Conservation (phyloP, 2,888 invertebrate genomes). For the Drosophila colorata region DNA sequence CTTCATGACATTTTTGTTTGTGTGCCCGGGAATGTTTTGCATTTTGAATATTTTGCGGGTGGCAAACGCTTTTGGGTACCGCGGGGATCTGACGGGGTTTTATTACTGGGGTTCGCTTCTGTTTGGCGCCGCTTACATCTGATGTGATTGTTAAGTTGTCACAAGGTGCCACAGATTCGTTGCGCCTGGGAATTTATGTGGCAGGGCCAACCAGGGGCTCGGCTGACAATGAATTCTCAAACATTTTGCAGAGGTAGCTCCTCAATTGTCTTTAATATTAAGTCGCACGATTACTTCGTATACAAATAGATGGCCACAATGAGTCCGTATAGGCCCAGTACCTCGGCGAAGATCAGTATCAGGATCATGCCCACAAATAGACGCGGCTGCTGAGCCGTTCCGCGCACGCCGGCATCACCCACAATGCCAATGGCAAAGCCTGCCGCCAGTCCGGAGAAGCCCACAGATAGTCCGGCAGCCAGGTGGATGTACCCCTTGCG, state of each 20-base stretch:
- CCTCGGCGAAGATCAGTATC: conserved; percentile 98
- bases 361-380: conserved; percentile 82
- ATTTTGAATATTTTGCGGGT: conserved; percentile 69
- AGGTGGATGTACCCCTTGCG: conserved; percentile 97
- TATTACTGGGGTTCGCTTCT: conserved; percentile 44
- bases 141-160: conserved; percentile 69
- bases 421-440: conserved; percentile 90
- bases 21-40: conserved; percentile 71
- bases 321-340: conserved; percentile 99
- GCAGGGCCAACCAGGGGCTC: conserved; percentile 1
- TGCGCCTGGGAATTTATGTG: conserved; percentile 48
- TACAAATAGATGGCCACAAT: conserved; percentile 99
- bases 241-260: background rate
- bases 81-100: conserved; percentile 37
- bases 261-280: conserved; percentile 9
- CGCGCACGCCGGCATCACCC: conserved; percentile 99
- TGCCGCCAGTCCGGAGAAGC: conserved; percentile 98
- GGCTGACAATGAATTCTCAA: conserved; percentile 11
- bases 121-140: conserved; percentile 23
- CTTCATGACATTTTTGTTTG: conserved; percentile 76
- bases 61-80: conserved; percentile 17
- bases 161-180: conserved; percentile 67
- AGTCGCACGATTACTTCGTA: conserved; percentile 90
- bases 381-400: conserved; percentile 99
- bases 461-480: conserved; percentile 98